Evolutionary conservation across 2,888 invertebrate species (phyloP).

Genomic region (Chrysolina oricalcia): DNA sequence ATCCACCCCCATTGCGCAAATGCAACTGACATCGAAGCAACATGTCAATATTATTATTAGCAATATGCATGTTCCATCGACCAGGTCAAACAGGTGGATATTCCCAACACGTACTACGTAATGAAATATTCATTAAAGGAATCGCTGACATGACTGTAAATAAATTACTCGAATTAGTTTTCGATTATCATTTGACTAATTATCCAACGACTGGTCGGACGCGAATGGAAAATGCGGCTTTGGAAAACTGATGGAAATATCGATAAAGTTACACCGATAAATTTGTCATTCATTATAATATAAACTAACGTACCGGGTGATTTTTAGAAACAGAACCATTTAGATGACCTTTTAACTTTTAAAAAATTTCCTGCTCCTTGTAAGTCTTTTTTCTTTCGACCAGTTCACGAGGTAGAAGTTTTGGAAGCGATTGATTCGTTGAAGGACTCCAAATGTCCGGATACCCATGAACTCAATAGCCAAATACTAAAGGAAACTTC

Average conservation of each 20-base stretch:
- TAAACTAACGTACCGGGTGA: too few relatives aligned
- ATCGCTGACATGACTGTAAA: not conserved
- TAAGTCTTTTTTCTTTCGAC: too few relatives aligned
- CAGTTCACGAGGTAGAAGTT: too few relatives aligned
- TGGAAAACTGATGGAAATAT: not conserved
- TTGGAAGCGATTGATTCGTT: too few relatives aligned
- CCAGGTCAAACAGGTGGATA: conserved; percentile 22
- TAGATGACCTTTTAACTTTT: too few relatives aligned
- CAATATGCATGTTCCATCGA: conserved; percentile 7
- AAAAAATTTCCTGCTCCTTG: too few relatives aligned
- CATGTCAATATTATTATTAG: conserved; percentile 31
- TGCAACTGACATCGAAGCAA: not conserved
- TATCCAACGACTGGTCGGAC: not conserved
- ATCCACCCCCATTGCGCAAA: not conserved
- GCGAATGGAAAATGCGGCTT: not conserved
- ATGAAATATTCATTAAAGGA: conserved; percentile 23
- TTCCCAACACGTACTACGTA: conserved; percentile 16
- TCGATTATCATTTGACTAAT: not conserved
- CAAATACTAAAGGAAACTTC: too few relatives aligned
- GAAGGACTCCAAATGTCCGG: too few relatives aligned
- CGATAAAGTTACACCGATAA: too few relatives aligned
- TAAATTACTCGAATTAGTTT: not conserved
- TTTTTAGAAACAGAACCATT: too few relatives aligned
- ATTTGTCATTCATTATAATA: too few relatives aligned
- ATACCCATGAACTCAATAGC: too few relatives aligned